These are phyloP conservation scores for Pseudochirops corinnae DNA, from an alignment of 2,797 vertebrate species.

Conservation along the genomic window DNA sequence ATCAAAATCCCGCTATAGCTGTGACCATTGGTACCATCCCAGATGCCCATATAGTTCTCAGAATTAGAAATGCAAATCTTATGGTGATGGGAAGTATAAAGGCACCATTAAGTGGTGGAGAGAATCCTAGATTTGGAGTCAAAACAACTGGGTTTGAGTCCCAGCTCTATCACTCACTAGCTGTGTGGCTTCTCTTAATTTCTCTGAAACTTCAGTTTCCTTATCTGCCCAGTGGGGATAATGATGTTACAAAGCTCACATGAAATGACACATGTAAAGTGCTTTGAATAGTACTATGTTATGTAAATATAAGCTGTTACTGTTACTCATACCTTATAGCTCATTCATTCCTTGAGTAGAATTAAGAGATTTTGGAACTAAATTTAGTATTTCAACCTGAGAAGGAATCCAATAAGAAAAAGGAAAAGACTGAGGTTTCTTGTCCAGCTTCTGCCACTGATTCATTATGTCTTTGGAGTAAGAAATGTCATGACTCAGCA, in stretches of 20 bases:
- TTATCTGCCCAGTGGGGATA: slow-evolving; percentile 11
- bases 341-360: background rate
- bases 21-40: background rate
- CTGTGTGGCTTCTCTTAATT: slow-evolving; percentile 4
- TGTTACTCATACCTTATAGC: background rate
- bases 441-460: background rate
- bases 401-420: slow-evolving; percentile 25
- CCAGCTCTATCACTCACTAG: slow-evolving; percentile 16
- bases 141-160: slow-evolving; percentile 24
- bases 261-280: background rate
- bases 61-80: background rate
- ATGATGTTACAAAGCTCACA: slow-evolving; percentile 30
- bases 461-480: background rate
- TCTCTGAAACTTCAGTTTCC: slow-evolving; percentile 18
- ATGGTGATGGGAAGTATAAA: background rate
- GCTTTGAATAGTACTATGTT: slow-evolving; percentile 11
- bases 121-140: slow-evolving; percentile 6
- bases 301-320: slow-evolving; percentile 9
- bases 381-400: slow-evolving; percentile 54
- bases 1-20: background rate
- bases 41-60: background rate
- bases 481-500: background rate
- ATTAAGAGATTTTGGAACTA: slow-evolving; percentile 37
- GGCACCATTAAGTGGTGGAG: background rate
- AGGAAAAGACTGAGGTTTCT: slow-evolving; percentile 40